A percentile compares a stretch with the other conserved stretches of the same genome.
phyloP scores from a whole-genome alignment of 2,797 vertebrate genomes.

The Cyclura pinguis region DNA sequence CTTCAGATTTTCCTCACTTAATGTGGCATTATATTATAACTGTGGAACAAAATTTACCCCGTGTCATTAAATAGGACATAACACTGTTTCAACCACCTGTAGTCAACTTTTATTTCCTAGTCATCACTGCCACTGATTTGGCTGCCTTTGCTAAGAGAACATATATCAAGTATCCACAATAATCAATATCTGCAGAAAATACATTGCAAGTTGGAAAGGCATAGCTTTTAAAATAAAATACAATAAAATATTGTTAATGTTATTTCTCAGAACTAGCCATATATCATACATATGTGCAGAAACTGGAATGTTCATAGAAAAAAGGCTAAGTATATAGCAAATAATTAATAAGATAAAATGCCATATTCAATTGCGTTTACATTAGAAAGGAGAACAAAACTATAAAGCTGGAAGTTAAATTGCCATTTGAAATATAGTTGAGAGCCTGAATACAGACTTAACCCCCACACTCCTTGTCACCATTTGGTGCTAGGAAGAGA shows the following conservation, averaged over 20 bases:
- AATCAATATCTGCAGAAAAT: neutral
- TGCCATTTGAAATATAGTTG: no score
- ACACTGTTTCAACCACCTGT: neutral
- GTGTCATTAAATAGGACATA: neutral
- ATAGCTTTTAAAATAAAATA: neutral
- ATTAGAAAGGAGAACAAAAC: no score
- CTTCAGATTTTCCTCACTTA: neutral
- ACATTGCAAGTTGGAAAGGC: neutral
- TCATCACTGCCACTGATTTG: neutral
- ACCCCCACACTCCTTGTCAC: no score
- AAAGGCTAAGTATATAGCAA: neutral
- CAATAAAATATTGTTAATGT: neutral
- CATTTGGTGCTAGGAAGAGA: no score
- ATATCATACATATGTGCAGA: neutral
- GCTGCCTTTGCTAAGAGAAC: neutral
- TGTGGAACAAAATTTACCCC: no score
- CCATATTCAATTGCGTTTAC: no score
- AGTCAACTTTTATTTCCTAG: constrained; percentile 6
- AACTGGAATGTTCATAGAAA: neutral
- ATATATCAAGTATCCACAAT: neutral
- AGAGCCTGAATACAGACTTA: no score
- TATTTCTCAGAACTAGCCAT: neutral
- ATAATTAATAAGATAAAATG: no score
- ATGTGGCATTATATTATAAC: neutral
- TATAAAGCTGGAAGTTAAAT: no score